Conservation (phyloP, 64 coral and sea anemone species). For the Dendronephthya gigantea region DNA sequence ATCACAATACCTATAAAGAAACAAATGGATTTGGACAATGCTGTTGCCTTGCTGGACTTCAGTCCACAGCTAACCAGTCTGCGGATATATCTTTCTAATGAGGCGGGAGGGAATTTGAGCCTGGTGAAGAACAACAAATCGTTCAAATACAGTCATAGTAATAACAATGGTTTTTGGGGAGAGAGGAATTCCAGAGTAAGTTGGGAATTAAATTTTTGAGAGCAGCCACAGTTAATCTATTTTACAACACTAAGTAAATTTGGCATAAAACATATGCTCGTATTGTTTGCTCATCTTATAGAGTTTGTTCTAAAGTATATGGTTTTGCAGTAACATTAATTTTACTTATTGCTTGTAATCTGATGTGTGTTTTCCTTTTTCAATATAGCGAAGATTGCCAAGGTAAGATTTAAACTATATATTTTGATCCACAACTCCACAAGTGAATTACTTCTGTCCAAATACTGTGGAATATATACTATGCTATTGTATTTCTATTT, state of each 20-base stretch:
- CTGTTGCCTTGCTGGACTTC: constrained; percentile 77
- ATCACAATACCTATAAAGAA: constrained; percentile 90
- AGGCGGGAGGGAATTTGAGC: constrained; percentile 46
- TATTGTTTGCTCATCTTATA: no score
- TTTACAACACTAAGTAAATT: no score
- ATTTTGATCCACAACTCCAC: no score
- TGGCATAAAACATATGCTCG: no score
- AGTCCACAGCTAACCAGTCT: constrained; percentile 87
- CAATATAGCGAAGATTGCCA: not conserved
- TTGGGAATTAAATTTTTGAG: no score
- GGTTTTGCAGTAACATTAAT: not conserved
- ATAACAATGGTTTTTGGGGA: constrained; percentile 19
- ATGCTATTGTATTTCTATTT: constrained; percentile 2
- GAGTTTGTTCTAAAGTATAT: no score
- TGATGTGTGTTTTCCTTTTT: not conserved
- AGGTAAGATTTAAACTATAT: not conserved
- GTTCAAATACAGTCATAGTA: constrained; percentile 10
- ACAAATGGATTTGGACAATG: constrained; percentile 90
- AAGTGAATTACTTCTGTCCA: no score
- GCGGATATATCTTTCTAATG: constrained; percentile 67
- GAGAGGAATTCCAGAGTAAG: not conserved
- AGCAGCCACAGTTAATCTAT: no score
- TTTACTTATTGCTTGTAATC: not conserved
- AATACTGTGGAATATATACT: no score
- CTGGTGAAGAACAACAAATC: constrained; percentile 32